Conservation (phyloP, 2,797 vertebrate genomes). For the Orestias chungarensis region DNA sequence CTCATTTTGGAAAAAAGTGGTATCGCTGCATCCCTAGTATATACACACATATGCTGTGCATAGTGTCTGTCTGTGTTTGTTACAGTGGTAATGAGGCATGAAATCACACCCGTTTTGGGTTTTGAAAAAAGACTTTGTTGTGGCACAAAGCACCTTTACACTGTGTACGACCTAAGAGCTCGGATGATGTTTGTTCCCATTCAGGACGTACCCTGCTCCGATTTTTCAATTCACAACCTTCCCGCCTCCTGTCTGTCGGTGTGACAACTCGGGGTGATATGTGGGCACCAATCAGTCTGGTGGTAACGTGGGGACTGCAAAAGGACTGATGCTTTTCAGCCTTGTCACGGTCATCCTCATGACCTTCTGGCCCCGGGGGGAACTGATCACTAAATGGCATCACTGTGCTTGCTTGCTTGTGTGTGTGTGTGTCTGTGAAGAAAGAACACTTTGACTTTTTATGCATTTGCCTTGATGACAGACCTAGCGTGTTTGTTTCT, state of each 20-base stretch:
- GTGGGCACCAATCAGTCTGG: slow-evolving; percentile 31
- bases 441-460: not conserved
- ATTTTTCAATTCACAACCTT: not conserved
- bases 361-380: slow-evolving; percentile 18
- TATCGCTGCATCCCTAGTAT: too few species aligned
- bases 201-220: not conserved
- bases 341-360: slow-evolving; percentile 20
- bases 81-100: slow-evolving; percentile 48
- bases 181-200: slow-evolving; percentile 11
- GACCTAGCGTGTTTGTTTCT: slow-evolving; percentile 10
- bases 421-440: slow-evolving; percentile 18
- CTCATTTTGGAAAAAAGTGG: too few species aligned
- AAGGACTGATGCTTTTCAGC: slow-evolving; percentile 13
- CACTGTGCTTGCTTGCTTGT: slow-evolving; percentile 27
- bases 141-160: slow-evolving; percentile 32
- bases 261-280: slow-evolving; percentile 33
- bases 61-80: slow-evolving; percentile 12
- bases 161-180: slow-evolving; percentile 31
- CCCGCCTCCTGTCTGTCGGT: not conserved
- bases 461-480: slow-evolving; percentile 13
- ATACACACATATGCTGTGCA: slow-evolving; percentile 17
- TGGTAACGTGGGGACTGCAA: slow-evolving; percentile 14
- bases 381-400: slow-evolving; percentile 25
- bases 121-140: slow-evolving; percentile 38
- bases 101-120: slow-evolving; percentile 42